These are phyloP conservation scores for Scleropages formosus DNA, from an alignment of 2,797 vertebrate species.

Conservation along the genomic window DNA sequence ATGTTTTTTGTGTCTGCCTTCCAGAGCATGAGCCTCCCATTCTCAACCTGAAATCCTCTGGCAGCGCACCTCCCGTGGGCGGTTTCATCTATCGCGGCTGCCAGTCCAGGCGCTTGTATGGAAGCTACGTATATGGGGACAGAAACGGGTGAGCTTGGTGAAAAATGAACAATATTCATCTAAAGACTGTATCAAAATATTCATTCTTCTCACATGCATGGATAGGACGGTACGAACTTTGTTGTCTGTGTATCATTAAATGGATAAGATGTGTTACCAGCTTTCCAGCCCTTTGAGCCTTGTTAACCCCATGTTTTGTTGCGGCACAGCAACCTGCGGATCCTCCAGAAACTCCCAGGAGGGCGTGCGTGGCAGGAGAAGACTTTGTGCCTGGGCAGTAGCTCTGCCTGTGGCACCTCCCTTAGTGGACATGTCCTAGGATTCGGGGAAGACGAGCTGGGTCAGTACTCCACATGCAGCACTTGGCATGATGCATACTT, in stretches of 20 bases:
- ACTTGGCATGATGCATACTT: not conserved
- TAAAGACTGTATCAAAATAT: too few relatives aligned
- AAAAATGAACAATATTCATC: not conserved
- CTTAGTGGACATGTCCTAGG: conserved; percentile 89
- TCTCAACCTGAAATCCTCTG: conserved; percentile 88
- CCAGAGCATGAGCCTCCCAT: conserved; percentile 91
- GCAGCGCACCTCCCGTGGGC: conserved; percentile 82
- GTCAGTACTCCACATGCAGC: too few relatives aligned
- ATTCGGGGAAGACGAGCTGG: conserved; percentile 96
- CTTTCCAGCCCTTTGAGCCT: not conserved
- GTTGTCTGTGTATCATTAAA: too few relatives aligned
- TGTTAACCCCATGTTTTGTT: conserved; percentile 11
- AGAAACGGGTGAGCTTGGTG: conserved; percentile 82
- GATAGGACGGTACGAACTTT: too few relatives aligned
- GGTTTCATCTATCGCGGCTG: conserved; percentile 97
- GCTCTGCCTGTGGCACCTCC: conserved; percentile 80
- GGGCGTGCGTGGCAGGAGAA: conserved; percentile 91
- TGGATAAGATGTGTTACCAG: too few relatives aligned
- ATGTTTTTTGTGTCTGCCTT: conserved; percentile 40
- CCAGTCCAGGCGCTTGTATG: conserved; percentile 90
- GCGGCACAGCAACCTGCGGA: conserved; percentile 83
- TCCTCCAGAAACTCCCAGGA: conserved; percentile 81
- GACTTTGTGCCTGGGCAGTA: conserved; percentile 85
- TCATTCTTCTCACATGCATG: too few relatives aligned
- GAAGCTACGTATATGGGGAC: conserved; percentile 93